Conservation (phyloP, 2,113 vertebrate species). For the Oenanthe melanoleuca region DNA sequence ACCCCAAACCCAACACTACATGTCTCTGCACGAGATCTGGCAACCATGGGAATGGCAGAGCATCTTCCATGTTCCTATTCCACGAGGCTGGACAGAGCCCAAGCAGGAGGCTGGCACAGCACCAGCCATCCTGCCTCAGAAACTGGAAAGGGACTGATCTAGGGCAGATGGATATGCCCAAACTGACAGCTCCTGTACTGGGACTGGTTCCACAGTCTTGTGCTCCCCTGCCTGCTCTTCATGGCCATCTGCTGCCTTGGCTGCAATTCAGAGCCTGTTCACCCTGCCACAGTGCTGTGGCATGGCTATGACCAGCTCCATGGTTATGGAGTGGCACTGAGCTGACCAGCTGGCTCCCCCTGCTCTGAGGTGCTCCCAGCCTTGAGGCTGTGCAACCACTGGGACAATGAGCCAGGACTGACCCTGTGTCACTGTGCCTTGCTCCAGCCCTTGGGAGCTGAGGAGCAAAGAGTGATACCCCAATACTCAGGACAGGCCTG, state of each 20-base stretch:
- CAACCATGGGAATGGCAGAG: neutral
- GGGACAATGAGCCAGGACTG: neutral
- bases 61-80: neutral
- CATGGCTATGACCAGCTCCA: neutral
- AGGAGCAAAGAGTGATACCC: neutral
- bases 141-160: neutral
- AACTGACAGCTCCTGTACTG: neutral
- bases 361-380: neutral
- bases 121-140: neutral
- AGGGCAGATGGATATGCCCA: neutral
- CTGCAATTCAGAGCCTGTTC: neutral
- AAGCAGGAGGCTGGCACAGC: neutral
- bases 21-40: neutral
- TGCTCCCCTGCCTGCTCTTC: neutral
- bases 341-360: neutral
- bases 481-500: neutral
- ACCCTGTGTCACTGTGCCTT: neutral
- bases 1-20: neutral
- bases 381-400: neutral
- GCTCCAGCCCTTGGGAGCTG: neutral
- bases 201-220: accelerated
- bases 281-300: accelerated
- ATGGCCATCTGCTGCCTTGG: neutral
- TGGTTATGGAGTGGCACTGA: accelerated
- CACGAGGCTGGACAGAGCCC: neutral